Base-by-base conservation (phyloP, 2,113 vertebrate genomes). In the Alces alces region DNA sequence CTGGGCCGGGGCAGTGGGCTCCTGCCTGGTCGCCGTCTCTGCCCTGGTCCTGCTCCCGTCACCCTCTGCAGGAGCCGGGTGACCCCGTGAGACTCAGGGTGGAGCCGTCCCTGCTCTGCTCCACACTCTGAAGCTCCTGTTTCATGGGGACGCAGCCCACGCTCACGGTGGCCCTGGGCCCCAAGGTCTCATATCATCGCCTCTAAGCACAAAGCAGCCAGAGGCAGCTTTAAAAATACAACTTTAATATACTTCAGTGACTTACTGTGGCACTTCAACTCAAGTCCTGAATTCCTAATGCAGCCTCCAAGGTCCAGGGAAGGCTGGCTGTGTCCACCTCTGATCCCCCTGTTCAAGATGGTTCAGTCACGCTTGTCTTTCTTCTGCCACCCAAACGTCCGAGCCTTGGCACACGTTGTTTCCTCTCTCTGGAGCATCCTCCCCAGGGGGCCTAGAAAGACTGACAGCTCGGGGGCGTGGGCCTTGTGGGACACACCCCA, bases 391-490 rank as follows among this genome's bases (percentile, higher is more conserved):
- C 45, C 8, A 21, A 17, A 47, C 6, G 4, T 82, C 88, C n/a
- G 70, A 90, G 78, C 39, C 88, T 76, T 90, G 85, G 80, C 55
- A 54, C 2, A 0, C 57, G 5, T 47, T 64, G 23, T 45, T 30
- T 11, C 50, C 58, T 89, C 79, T 80, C 58, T 66, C 70, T 36
- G 78, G 43, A 60, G 16, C 27, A 15, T 47, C 45, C 58, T 60
- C 52, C 39, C 80, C 19, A 19, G 8, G 17, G n/a, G 55, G 52
- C n/a, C n/a, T 7, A 55, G n/a, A 27, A 10, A 45, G 54, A 23
- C 12, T 16, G 55, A 54, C 28, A 0, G 33, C 36, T 9, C 19
- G 10, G 50, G 33, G 2, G 2, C 0, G 0, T 3, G 58, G 5
- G 6, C 10, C 33, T 2, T 6, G 6, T 7, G 58, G 55, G 83